phyloP scores from a whole-genome alignment of 2,113 vertebrate genomes.

The Desmodus rotundus region DNA sequence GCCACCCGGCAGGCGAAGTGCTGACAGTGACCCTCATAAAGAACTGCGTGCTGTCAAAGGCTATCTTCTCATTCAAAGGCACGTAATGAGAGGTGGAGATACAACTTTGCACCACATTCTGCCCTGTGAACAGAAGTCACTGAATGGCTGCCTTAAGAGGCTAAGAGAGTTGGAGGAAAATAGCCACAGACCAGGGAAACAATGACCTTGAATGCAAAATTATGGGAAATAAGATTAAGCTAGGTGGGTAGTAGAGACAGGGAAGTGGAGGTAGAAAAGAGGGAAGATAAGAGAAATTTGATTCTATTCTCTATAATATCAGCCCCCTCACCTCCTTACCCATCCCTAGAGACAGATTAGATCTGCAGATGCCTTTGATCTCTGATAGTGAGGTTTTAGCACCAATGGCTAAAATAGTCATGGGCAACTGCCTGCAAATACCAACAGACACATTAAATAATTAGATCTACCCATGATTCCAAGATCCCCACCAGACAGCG shows the following conservation, averaged over 20 bases:
- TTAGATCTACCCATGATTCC: neutral
- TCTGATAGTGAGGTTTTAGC: neutral
- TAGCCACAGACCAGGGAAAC: neutral
- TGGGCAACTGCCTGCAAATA: neutral
- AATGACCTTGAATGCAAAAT: conserved; percentile 29
- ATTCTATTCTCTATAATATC: neutral
- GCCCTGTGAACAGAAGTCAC: neutral
- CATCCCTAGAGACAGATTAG: neutral
- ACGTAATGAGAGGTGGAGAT: neutral
- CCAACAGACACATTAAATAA: conserved; percentile 17
- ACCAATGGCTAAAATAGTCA: conserved; percentile 30
- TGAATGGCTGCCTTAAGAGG: neutral
- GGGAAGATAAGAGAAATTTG: neutral
- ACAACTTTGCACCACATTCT: neutral
- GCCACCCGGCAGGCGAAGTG: neutral
- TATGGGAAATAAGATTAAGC: neutral
- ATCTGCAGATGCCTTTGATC: conserved; percentile 47
- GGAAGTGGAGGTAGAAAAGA: neutral
- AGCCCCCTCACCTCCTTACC: neutral
- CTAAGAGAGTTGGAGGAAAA: conserved; percentile 8
- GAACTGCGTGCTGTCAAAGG: neutral
- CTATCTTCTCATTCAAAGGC: conserved; percentile 4
- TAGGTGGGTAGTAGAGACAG: neutral
- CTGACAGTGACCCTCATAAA: neutral
- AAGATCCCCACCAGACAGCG: neutral